Base-by-base conservation (phyloP, 1,140 invertebrate genomes). In the Drosophila ambigua region DNA sequence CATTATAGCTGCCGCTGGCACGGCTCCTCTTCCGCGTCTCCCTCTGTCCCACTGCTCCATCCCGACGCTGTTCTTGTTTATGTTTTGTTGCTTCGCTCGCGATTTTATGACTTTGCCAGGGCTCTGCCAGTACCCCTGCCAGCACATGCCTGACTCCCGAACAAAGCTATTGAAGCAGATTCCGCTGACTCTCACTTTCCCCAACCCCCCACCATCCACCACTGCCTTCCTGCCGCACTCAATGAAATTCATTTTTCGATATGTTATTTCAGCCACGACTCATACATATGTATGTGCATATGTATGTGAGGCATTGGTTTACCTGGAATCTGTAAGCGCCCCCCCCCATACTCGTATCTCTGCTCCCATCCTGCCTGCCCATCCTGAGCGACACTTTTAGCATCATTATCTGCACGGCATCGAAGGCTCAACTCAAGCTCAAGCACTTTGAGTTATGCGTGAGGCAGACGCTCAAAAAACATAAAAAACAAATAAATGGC, bases 161-260 rank as follows among this genome's bases (percentile, higher is more conserved):
- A 59, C 28, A 71, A 77, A 67, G 77, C 82, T 62, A 71, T 88
- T 69, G 79, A 69, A 73, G 54, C 79, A 89, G 83, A 89, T 88
- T 88, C 83, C 72, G 84, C 79, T 88, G 83, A 89, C 84, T 74
- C 75, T 76, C 67, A 82, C 72, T 78, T 74, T 75, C 24, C 43
- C 48, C 52, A 16, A 23, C 15, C 11, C 13, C 11, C 24, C 20
- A 7, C 50, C 44, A 26, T 6, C 28, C 24, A 20, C 13, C 46
- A 44, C 59, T 62, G 26, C 55, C 52, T 52, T 6, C 28, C 35
- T 59, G 20, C 31, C 13, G 64, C 64, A 50, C 69, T 59, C 74
- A 87, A 82, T 88, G 76, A 88, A 83, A 88, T 88, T 88, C 59
- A 83, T 88, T 88, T 84, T 88, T 77, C 83, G 83, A 88, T 88